These are phyloP conservation scores for Cylas formicarius DNA, from an alignment of 1,140 invertebrate genomes.

Conservation along the genomic window DNA sequence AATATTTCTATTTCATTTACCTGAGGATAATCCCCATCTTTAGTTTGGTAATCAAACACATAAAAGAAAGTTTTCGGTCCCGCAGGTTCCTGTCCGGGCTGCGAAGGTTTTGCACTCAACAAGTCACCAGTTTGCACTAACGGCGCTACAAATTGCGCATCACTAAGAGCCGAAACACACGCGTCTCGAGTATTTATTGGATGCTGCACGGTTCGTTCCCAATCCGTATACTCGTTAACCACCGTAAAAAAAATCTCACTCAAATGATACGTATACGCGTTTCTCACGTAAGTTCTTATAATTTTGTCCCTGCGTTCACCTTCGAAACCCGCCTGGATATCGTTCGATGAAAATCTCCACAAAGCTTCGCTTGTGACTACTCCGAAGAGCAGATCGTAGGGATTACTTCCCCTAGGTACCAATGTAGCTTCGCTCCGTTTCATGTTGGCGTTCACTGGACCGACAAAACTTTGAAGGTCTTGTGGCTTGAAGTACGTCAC, in stretches of 20 bases:
- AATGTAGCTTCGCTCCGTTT: conserved; percentile 50
- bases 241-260: conserved; percentile 95
- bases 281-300: conserved; percentile 86
- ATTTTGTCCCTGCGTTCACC: conserved; percentile 83
- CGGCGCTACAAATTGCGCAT: conserved; percentile 84
- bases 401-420: conserved; percentile 37
- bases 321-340: conserved; percentile 84
- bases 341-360: conserved; percentile 73
- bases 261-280: conserved; percentile 88
- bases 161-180: conserved; percentile 84
- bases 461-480: conserved; percentile 59
- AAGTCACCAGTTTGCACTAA: conserved; percentile 76
- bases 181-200: conserved; percentile 88
- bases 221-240: conserved; percentile 96
- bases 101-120: conserved; percentile 49
- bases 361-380: conserved; percentile 78
- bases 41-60: conserved; percentile 89
- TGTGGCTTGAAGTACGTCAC: conserved; percentile 59
- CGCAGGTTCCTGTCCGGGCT: conserved; percentile 43
- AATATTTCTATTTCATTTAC: conserved; percentile 50
- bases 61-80: conserved; percentile 79
- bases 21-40: conserved; percentile 83
- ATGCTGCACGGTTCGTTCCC: conserved; percentile 87
- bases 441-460: conserved; percentile 53
- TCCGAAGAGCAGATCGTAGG: conserved; percentile 76